Percentiles rank a stretch among this genome's conserved stretches.
phyloP scores from a whole-genome alignment of 2,797 vertebrate genomes.

The Diceros bicornis region DNA sequence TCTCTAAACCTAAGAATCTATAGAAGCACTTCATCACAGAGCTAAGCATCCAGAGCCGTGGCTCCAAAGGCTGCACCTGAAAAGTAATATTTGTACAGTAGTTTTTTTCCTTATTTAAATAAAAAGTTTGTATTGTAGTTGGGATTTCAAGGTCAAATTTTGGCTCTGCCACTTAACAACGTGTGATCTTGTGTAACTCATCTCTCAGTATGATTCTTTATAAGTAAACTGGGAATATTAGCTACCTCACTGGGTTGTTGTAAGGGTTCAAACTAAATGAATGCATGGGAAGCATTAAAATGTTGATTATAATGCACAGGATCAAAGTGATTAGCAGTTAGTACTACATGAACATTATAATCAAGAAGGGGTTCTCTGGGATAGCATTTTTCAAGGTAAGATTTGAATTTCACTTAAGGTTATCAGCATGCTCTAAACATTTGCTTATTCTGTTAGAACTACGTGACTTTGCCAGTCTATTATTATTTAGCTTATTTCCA shows the following conservation, averaged over 20 bases:
- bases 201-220: slow-evolving; percentile 12
- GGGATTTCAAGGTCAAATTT: slow-evolving; percentile 61
- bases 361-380: background rate
- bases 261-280: slow-evolving; percentile 53
- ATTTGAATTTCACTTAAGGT: too few species aligned
- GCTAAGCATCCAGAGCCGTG: slow-evolving; percentile 44
- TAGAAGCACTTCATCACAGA: slow-evolving; percentile 81
- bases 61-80: slow-evolving; percentile 48
- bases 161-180: slow-evolving; percentile 51
- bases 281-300: slow-evolving; percentile 17
- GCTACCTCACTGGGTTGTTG: slow-evolving; percentile 13
- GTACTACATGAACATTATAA: background rate
- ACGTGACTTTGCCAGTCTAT: slow-evolving; percentile 21
- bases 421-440: background rate
- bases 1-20: slow-evolving; percentile 95
- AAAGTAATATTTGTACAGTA: slow-evolving; percentile 71
- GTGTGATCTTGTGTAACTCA: slow-evolving; percentile 52
- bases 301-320: background rate
- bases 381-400: background rate
- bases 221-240: slow-evolving; percentile 46
- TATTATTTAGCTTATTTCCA: slow-evolving; percentile 21
- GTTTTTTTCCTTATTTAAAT: slow-evolving; percentile 81
- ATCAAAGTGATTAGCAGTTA: slow-evolving; percentile 50
- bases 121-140: slow-evolving; percentile 80
- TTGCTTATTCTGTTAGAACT: slow-evolving; percentile 22